phyloP scores from a whole-genome alignment of 2,888 invertebrate genomes.

The Sminthurides aquaticus region DNA sequence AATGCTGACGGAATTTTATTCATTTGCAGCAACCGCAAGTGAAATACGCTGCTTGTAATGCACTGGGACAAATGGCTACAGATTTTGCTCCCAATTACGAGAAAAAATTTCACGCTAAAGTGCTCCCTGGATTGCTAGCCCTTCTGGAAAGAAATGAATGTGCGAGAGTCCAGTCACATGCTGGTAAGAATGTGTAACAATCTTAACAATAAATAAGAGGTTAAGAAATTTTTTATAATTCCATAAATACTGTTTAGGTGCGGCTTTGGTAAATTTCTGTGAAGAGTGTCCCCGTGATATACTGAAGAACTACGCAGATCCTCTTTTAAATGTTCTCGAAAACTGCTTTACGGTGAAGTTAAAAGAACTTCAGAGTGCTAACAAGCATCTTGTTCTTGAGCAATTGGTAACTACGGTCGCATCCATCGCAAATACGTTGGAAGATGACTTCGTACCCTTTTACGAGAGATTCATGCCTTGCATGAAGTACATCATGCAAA shows the following conservation, averaged over 20 bases:
- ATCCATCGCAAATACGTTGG: slow-evolving; percentile 95
- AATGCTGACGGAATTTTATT: neutral
- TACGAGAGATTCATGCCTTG: slow-evolving; percentile 70
- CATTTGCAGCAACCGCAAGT: slow-evolving; percentile 72
- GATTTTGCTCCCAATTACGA: slow-evolving; percentile 96
- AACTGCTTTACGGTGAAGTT: slow-evolving; percentile 83
- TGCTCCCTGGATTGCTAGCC: slow-evolving; percentile 81
- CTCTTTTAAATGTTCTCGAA: slow-evolving; percentile 76
- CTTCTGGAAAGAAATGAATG: slow-evolving; percentile 83
- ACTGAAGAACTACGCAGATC: slow-evolving; percentile 79
- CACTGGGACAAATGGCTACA: slow-evolving; percentile 96
- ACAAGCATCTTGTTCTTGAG: slow-evolving; percentile 91
- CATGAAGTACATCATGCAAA: slow-evolving; percentile 92
- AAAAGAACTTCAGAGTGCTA: slow-evolving; percentile 86
- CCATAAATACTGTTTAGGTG: slow-evolving; percentile 57
- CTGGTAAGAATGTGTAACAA: slow-evolving; percentile 52
- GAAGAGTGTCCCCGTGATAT: slow-evolving; percentile 97
- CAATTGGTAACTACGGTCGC: slow-evolving; percentile 98
- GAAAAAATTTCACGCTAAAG: slow-evolving; percentile 93
- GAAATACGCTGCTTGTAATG: slow-evolving; percentile 95
- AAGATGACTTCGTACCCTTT: slow-evolving; percentile 88
- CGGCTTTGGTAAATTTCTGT: slow-evolving; percentile 97
- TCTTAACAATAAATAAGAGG: no score
- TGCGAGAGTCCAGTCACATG: slow-evolving; percentile 86
- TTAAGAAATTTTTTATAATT: neutral